Conservation (phyloP, 2,797 vertebrate genomes). For the Setipinna tenuifilis region DNA sequence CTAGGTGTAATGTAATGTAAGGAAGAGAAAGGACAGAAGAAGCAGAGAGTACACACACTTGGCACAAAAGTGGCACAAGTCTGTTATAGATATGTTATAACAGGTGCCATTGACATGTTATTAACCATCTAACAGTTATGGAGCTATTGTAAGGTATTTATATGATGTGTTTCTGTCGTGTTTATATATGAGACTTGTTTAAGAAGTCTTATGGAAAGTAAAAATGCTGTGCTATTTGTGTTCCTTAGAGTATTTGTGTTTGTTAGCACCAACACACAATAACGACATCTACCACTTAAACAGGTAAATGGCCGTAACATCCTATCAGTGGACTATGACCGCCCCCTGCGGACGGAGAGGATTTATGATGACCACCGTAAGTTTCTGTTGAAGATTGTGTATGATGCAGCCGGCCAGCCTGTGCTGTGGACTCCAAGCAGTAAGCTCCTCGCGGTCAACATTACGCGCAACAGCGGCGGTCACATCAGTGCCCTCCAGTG, state of each 20-base stretch:
- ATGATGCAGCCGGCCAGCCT: slow-evolving; percentile 91
- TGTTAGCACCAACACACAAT: neutral
- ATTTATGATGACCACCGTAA: slow-evolving; percentile 99
- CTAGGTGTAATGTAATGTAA: no score
- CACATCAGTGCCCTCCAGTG: slow-evolving; percentile 94
- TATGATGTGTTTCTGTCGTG: no score
- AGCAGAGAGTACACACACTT: no score
- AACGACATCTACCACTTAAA: neutral
- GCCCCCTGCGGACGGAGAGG: slow-evolving; percentile 94
- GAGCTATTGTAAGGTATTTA: no score
- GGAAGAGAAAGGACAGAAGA: no score
- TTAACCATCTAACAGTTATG: no score
- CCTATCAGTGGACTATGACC: slow-evolving; percentile 97
- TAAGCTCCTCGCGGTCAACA: slow-evolving; percentile 95
- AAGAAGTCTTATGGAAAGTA: neutral
- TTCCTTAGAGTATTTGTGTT: neutral
- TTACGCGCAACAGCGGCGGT: slow-evolving; percentile 91
- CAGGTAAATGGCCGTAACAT: slow-evolving; percentile 98
- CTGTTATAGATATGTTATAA: no score
- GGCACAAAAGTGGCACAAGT: no score
- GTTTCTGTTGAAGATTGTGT: slow-evolving; percentile 95
- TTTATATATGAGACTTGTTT: no score
- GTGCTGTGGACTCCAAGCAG: slow-evolving; percentile 98
- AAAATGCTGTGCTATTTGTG: neutral
- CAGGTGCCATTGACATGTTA: no score